Conservation (phyloP, 2,797 vertebrate species). For the Cuculus canorus region DNA sequence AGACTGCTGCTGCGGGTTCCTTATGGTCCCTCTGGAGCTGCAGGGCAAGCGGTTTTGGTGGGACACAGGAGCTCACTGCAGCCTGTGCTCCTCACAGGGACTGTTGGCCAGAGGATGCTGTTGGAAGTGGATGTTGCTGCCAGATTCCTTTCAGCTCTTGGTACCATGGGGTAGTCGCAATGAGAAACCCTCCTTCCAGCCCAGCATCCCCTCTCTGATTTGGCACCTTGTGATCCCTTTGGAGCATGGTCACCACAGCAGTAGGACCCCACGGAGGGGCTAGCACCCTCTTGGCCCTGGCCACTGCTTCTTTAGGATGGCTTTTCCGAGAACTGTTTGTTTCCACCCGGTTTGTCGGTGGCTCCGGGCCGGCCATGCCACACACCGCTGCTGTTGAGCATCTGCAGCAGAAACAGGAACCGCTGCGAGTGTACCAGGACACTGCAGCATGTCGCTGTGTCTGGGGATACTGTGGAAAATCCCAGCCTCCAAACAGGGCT, state of each 20-base stretch:
- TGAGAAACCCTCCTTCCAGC: not conserved
- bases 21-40: not conserved
- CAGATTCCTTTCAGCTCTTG: accelerated
- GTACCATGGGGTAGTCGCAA: accelerated
- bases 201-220: accelerated
- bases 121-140: not conserved
- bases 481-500: constrained; percentile 42
- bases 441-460: constrained; percentile 62
- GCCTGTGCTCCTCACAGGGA: accelerated
- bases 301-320: accelerated
- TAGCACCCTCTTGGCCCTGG: not conserved
- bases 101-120: not conserved
- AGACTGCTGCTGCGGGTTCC: not conserved
- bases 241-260: not conserved
- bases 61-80: not conserved
- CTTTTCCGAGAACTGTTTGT: not conserved
- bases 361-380: not conserved
- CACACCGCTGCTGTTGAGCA: not conserved
- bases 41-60: accelerated
- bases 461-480: constrained; percentile 65
- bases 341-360: not conserved
- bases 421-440: constrained; percentile 45
- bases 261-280: accelerated
- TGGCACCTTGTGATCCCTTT: not conserved
- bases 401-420: constrained; percentile 25